Percentiles rank a stretch among this genome's conserved stretches.
Evolutionary conservation across 2,888 invertebrate species (phyloP).

Genomic region (Scaptomyza polygonia): DNA sequence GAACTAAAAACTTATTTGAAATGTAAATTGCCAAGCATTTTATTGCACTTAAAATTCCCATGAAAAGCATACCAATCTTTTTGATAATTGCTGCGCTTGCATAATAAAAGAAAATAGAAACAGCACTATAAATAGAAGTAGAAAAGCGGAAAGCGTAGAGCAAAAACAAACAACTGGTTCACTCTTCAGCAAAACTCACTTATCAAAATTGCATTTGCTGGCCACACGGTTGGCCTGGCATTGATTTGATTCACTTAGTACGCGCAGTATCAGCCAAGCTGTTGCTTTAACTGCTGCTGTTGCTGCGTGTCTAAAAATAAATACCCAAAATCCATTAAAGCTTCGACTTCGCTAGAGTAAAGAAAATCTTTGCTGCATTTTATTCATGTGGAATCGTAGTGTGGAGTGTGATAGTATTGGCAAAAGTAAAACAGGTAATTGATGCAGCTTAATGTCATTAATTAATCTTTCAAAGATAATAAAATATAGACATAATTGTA

Average conservation of each 20-base stretch:
- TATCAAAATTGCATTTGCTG: constrained; percentile 48
- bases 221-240: constrained; percentile 15
- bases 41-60: background rate
- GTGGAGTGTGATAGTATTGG: background rate
- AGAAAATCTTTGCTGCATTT: background rate
- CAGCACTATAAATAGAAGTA: constrained; percentile 4
- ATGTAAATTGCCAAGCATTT: background rate
- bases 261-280: background rate
- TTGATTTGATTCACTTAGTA: constrained; percentile 44
- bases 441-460: background rate
- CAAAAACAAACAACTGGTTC: constrained; percentile 1
- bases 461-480: background rate
- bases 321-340: constrained; percentile 3
- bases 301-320: constrained; percentile 1
- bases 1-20: background rate
- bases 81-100: background rate
- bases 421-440: constrained; percentile 26
- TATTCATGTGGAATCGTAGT: background rate
- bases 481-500: too few species aligned
- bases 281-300: background rate
- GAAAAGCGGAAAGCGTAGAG: background rate
- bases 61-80: background rate
- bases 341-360: constrained; percentile 6
- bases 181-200: constrained; percentile 36
- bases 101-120: background rate